Conservation (phyloP, 2,113 vertebrate species). For the Xyliphius kryptos region DNA sequence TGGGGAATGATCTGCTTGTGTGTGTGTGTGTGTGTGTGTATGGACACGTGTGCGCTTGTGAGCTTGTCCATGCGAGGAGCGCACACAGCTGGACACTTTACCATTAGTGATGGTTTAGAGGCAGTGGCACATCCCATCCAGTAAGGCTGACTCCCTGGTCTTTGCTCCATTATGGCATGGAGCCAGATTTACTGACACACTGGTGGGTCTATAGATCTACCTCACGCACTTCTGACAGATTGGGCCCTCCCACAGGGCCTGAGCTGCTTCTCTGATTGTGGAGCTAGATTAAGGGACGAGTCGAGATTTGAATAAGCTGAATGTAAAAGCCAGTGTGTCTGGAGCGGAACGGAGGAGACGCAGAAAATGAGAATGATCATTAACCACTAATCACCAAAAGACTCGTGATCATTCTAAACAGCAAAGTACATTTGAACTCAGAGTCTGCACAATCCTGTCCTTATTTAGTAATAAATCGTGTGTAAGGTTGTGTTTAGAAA, state of each 20-base stretch:
- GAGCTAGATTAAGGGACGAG: conserved; percentile 20
- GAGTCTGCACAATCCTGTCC: too few species aligned
- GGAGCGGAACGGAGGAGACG: not conserved
- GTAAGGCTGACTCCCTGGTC: conserved; percentile 4
- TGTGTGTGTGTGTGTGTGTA: not conserved
- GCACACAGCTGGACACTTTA: conserved; percentile 14
- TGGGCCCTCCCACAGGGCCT: conserved; percentile 5
- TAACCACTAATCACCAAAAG: too few species aligned
- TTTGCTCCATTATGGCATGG: conserved; percentile 23
- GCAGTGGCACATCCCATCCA: not conserved
- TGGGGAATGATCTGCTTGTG: too few species aligned
- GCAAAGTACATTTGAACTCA: too few species aligned
- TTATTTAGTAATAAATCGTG: too few species aligned
- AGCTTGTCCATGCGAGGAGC: conserved; percentile 1
- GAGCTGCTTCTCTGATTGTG: not conserved
- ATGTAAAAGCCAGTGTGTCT: not conserved
- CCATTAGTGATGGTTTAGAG: conserved; percentile 16
- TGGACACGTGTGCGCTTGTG: conserved; percentile 3
- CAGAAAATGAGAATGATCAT: too few species aligned
- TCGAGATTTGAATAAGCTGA: conserved; percentile 6
- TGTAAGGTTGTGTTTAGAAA: too few species aligned
- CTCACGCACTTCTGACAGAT: conserved; percentile 18
- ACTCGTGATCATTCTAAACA: too few species aligned
- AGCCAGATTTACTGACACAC: conserved; percentile 25
- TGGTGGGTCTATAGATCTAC: conserved; percentile 30